Evolutionary conservation across 2,888 invertebrate species (phyloP).

Genomic region (Pristionchus mayeri): DNA sequence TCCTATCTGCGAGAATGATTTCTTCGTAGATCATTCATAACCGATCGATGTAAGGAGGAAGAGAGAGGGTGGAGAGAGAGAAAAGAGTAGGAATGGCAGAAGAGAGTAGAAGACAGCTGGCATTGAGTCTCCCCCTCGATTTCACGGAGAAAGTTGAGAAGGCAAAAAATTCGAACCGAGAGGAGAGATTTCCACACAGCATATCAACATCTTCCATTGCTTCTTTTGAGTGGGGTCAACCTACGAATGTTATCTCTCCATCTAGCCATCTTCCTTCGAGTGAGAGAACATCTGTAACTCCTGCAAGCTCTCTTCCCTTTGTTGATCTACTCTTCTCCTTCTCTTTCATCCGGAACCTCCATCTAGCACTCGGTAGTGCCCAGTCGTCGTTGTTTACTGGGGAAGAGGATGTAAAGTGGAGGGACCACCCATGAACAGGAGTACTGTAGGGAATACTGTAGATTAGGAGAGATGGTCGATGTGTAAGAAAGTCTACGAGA

Average conservation of each 20-base stretch:
- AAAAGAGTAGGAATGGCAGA: conserved; percentile 27
- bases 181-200: background rate
- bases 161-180: conserved; percentile 1
- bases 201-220: background rate
- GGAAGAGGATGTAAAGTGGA: background rate
- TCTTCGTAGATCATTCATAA: conserved; percentile 85
- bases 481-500: background rate
- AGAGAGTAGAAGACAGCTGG: conserved; percentile 30
- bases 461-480: background rate
- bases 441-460: background rate
- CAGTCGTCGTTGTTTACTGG: background rate
- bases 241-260: background rate
- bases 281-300: conserved; percentile 80
- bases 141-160: conserved; percentile 33
- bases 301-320: conserved; percentile 83
- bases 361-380: no score
- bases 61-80: background rate
- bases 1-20: conserved; percentile 56
- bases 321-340: conserved; percentile 85
- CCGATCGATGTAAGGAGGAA: conserved; percentile 11
- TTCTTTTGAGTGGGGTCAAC: background rate
- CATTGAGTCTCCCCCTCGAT: background rate
- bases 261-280: background rate
- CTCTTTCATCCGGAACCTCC: conserved; percentile 86
- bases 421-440: conserved; percentile 4